Base-by-base conservation (phyloP, 2,888 invertebrate genomes). In the Periphyllus acericola region DNA sequence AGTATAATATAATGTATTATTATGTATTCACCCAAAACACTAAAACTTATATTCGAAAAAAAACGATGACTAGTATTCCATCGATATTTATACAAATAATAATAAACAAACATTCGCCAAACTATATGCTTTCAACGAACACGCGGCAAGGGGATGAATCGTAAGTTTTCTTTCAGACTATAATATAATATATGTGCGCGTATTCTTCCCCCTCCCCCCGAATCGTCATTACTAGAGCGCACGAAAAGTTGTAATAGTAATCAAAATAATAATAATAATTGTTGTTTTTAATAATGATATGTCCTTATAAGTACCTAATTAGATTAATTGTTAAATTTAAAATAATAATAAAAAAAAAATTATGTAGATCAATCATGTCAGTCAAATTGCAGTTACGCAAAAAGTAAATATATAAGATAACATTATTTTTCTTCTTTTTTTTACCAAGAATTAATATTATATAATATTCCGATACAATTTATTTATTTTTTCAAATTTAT, bases 361-460 rank as follows among this genome's bases (percentile, higher is more conserved):
- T 55, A 80, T 80, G 79, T 86, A 86, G 86, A 86, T 86, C 86
- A 86, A 86, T 86, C 80, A 80, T 72, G 55, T 86, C 86, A 86
- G 86, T 86, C 86, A 80, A 86, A 86, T 86, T 86, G 86, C 86
- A 72, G 32, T 79, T 11, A 80, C 72, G 86, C 86, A 86, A 86
- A 86, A 86, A 86, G 86, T 79, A 86, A 86, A 80, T 86, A 80
- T 86, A 72, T 52, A 86, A 75, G 55, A 86, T 80, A 86, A 85
- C 55, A 29, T 80, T 71, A 25, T 66, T n/a, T 78, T 78, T n/a
- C 40, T 80, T 80, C 76, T 46, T 76, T 29, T 29, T 83, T 74
- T 74, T 36, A 83, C 36, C 74, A 83, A 83, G 75, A 83, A 75
- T 72, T 72, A 82, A 46, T 71, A 76, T 68, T 36, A 25, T 17